phyloP scores from a whole-genome alignment of 2,888 invertebrate genomes.

The Atherix ibis region DNA sequence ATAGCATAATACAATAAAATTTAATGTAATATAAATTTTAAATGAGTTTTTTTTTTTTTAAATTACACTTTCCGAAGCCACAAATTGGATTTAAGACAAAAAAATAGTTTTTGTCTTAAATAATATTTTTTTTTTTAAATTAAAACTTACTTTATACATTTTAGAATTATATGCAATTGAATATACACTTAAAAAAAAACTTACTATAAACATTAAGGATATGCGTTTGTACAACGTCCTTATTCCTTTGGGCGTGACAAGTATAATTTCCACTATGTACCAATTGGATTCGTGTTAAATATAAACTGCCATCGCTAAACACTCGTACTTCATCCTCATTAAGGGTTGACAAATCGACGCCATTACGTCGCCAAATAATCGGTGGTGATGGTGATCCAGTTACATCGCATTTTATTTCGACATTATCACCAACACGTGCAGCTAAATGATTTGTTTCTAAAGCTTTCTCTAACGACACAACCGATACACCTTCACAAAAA shows the following conservation, averaged over 20 bases:
- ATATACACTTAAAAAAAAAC: no score
- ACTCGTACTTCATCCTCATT: slow-evolving; percentile 47
- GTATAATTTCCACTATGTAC: slow-evolving; percentile 64
- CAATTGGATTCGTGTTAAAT: slow-evolving; percentile 53
- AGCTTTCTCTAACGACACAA: slow-evolving; percentile 54
- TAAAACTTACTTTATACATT: no score
- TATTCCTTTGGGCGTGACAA: slow-evolving; percentile 55
- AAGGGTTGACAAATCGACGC: slow-evolving; percentile 43
- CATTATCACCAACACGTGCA: slow-evolving; percentile 57
- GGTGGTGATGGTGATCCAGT: slow-evolving; percentile 52
- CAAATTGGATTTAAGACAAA: background rate
- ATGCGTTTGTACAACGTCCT: slow-evolving; percentile 57
- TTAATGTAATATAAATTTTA: background rate
- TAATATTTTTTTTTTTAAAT: background rate
- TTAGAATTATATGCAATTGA: no score
- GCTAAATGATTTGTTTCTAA: slow-evolving; percentile 52
- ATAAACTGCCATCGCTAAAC: slow-evolving; percentile 58
- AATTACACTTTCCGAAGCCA: background rate
- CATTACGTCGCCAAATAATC: slow-evolving; percentile 54
- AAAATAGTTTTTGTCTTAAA: background rate
- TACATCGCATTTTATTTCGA: slow-evolving; percentile 63
- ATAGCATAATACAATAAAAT: no score
- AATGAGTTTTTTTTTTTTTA: background rate
- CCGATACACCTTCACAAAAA: slow-evolving; percentile 56
- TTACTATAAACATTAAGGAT: slow-evolving; percentile 57